These are phyloP conservation scores for Tupaia chinensis DNA, from an alignment of 2,113 vertebrate species.

Conservation along the genomic window DNA sequence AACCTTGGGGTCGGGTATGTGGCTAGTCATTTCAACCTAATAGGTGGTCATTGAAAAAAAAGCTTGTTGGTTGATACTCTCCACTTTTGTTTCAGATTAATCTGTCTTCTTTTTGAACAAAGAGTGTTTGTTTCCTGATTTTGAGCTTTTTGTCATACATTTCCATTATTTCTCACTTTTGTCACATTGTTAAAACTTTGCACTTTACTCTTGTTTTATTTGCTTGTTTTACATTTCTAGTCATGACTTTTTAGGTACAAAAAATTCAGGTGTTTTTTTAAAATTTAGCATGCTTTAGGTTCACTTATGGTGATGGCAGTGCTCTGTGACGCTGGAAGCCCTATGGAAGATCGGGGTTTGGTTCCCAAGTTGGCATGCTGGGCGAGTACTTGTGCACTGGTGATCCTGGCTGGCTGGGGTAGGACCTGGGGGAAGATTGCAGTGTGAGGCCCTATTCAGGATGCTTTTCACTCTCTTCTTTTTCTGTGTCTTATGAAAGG, in stretches of 20 bases:
- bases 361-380: too few relatives aligned
- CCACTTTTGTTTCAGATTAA: background rate
- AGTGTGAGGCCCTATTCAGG: too few relatives aligned
- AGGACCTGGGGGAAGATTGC: too few relatives aligned
- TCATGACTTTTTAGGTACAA: background rate
- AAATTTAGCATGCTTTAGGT: background rate
- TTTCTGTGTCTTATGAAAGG: too few relatives aligned
- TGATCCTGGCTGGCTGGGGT: too few relatives aligned
- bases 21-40: background rate
- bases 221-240: background rate
- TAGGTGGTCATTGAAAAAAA: background rate
- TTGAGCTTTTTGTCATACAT: conserved; percentile 38
- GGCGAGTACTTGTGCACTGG: too few relatives aligned
- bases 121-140: conserved; percentile 20
- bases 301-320: too few relatives aligned
- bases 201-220: conserved; percentile 15
- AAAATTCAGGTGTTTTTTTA: background rate
- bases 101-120: background rate
- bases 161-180: background rate
- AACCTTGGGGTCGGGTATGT: background rate
- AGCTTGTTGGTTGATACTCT: background rate
- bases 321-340: too few relatives aligned
- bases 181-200: background rate
- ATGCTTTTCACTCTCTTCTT: too few relatives aligned
- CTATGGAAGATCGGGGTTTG: too few relatives aligned